A percentile compares a stretch with the other conserved stretches of the same genome.
Evolutionary conservation across 2,888 invertebrate species (phyloP).

Genomic region (Rotaria sp.): DNA sequence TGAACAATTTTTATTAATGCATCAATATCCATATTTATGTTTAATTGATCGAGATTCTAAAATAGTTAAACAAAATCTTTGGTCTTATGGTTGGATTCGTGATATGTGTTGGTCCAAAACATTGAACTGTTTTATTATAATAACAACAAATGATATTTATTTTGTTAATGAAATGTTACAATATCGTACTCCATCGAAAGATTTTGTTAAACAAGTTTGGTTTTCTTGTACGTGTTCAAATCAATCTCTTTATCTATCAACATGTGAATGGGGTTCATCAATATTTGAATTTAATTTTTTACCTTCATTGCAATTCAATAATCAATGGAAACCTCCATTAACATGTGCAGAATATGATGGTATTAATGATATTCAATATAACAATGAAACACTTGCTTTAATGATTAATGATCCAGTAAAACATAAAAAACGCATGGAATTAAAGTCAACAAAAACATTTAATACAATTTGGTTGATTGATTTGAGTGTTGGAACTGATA

Average conservation of each 20-base stretch:
- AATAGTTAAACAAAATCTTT: not conserved
- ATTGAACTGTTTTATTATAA: not conserved
- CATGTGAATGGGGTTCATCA: conserved; percentile 8
- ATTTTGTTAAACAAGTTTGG: not conserved
- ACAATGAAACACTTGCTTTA: not conserved
- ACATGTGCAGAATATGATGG: not conserved
- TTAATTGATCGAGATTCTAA: not conserved
- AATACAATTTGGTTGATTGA: not conserved
- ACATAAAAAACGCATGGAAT: not conserved
- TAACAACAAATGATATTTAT: not conserved
- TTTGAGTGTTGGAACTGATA: not conserved
- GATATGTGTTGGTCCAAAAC: conserved; percentile 17
- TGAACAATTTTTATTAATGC: not conserved
- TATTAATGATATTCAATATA: not conserved
- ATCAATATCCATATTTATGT: not conserved
- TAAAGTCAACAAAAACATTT: not conserved
- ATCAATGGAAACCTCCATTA: not conserved
- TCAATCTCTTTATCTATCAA: not conserved
- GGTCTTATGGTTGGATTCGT: not conserved
- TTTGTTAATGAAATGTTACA: not conserved
- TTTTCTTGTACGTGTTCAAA: conserved; percentile 15
- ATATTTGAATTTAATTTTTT: not conserved
- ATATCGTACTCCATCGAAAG: not conserved
- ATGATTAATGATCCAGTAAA: not conserved
- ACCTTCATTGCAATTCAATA: not conserved